These are phyloP conservation scores for Microcebus lehilahytsara DNA, from an alignment of 2,113 vertebrate genomes.

Conservation along the genomic window DNA sequence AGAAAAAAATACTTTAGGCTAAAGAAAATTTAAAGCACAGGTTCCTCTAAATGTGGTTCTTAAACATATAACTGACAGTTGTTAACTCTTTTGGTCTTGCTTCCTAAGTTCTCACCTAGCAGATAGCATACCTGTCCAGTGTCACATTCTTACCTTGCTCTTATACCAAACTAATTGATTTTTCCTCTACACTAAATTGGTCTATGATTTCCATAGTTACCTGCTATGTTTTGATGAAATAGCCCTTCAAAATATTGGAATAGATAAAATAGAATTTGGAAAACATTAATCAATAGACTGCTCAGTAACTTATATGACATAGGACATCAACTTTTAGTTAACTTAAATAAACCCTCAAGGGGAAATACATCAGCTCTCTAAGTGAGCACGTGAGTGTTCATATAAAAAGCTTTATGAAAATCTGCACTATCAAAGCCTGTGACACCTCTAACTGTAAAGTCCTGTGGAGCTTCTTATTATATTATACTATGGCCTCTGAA, in stretches of 20 bases:
- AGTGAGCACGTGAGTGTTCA: neutral
- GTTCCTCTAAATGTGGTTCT: neutral
- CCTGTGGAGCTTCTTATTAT: neutral
- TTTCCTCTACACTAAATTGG: neutral
- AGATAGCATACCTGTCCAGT: neutral
- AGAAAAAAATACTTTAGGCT: neutral
- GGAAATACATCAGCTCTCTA: neutral
- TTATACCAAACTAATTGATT: neutral
- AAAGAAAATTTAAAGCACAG: neutral
- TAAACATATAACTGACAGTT: neutral
- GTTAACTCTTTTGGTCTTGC: neutral
- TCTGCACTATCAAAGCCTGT: neutral
- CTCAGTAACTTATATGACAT: neutral
- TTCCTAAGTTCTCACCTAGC: neutral
- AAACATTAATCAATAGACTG: neutral
- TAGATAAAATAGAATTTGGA: constrained; percentile 15
- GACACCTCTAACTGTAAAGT: neutral
- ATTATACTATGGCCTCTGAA: neutral
- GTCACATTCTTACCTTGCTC: neutral
- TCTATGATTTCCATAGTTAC: neutral
- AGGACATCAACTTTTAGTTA: constrained; percentile 38
- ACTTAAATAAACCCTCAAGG: neutral
- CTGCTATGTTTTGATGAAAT: neutral
- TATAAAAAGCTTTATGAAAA: constrained; percentile 17
- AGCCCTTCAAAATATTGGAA: neutral